Conservation (phyloP, 2,888 invertebrate species). For the Pterostichus niger region DNA sequence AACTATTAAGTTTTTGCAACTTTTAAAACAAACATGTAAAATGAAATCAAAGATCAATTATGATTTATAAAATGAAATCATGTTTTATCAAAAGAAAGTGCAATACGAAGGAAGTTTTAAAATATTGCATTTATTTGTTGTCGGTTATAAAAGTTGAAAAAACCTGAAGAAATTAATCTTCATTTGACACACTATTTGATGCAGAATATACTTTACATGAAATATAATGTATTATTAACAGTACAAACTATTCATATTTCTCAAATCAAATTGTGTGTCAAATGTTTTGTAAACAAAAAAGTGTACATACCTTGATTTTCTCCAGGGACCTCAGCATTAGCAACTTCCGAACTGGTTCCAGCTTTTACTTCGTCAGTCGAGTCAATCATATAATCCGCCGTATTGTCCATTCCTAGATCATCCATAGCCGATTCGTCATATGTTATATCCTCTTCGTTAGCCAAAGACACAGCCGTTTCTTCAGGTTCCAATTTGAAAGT, state of each 20-base stretch:
- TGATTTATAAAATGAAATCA: too few species aligned
- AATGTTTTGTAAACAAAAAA: slow-evolving; percentile 34
- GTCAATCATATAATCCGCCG: slow-evolving; percentile 73
- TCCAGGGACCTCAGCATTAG: slow-evolving; percentile 72
- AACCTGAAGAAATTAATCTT: slow-evolving; percentile 3
- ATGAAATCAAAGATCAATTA: too few species aligned
- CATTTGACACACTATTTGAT: slow-evolving; percentile 28
- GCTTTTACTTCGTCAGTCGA: slow-evolving; percentile 74
- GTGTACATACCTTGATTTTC: slow-evolving; percentile 76
- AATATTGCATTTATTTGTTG: too few species aligned
- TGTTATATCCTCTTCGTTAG: slow-evolving; percentile 70
- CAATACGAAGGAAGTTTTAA: too few species aligned
- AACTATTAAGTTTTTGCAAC: slow-evolving; percentile 18
- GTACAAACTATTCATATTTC: background rate
- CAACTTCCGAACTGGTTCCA: slow-evolving; percentile 73
- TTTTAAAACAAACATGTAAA: background rate
- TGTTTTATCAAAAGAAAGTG: too few species aligned
- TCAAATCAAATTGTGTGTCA: slow-evolving; percentile 19
- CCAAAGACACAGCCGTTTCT: slow-evolving; percentile 70
- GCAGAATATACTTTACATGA: background rate
- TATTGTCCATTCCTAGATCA: slow-evolving; percentile 72
- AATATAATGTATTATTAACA: background rate
- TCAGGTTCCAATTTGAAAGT: slow-evolving; percentile 76
- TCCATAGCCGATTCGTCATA: slow-evolving; percentile 73
- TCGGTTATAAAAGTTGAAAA: slow-evolving; percentile 21